phyloP scores from a whole-genome alignment of 2,888 invertebrate genomes.

The Drosophila putrida region DNA sequence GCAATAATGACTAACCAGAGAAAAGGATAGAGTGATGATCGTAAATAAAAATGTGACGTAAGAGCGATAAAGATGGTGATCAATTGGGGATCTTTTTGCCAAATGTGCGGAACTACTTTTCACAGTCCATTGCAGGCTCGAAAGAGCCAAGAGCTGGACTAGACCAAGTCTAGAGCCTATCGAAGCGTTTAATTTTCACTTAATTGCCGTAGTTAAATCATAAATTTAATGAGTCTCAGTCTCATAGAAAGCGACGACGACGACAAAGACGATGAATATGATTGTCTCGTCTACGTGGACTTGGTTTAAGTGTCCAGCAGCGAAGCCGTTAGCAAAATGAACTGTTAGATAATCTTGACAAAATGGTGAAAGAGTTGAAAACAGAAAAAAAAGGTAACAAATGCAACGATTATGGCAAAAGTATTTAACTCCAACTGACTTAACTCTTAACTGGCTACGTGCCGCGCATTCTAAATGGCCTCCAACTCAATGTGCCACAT shows the following conservation, averaged over 20 bases:
- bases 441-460: conserved; percentile 50
- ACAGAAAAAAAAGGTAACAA: conserved; percentile 22
- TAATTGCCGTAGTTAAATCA: conserved; percentile 75
- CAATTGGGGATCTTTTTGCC: conserved; percentile 28
- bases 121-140: conserved; percentile 52
- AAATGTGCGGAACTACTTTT: conserved; percentile 50
- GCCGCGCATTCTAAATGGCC: conserved; percentile 65
- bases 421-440: conserved; percentile 35
- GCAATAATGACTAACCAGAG: conserved; percentile 6
- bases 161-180: conserved; percentile 42
- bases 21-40: conserved; percentile 26
- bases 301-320: conserved; percentile 50
- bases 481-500: conserved; percentile 11
- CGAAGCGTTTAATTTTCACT: conserved; percentile 76
- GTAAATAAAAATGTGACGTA: conserved; percentile 35
- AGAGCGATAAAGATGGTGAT: conserved; percentile 29
- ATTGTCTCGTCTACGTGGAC: conserved; percentile 23
- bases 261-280: conserved; percentile 19
- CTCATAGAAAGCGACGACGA: conserved; percentile 61
- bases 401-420: conserved; percentile 58
- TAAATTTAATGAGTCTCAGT: conserved; percentile 66
- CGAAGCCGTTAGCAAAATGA: conserved; percentile 72
- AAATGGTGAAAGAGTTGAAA: conserved; percentile 25
- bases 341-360: conserved; percentile 73
- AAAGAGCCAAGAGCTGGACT: neutral